These are phyloP conservation scores for Delphinapterus leucas DNA, from an alignment of 2,113 vertebrate species.

Conservation along the genomic window DNA sequence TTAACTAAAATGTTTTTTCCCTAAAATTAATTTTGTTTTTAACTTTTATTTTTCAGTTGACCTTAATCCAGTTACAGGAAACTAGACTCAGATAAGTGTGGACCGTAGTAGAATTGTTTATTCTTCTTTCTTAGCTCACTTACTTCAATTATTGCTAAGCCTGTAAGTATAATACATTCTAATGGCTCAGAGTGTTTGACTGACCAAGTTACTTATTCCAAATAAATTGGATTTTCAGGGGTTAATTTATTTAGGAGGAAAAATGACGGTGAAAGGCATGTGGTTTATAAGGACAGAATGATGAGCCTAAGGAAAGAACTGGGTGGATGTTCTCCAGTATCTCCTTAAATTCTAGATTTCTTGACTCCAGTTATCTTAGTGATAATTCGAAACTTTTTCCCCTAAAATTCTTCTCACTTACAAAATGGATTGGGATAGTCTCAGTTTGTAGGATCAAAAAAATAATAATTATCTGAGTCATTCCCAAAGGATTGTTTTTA, in stretches of 20 bases:
- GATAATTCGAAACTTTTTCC: neutral
- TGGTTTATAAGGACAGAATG: neutral
- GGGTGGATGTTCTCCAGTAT: neutral
- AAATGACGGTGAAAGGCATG: neutral
- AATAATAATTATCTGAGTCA: neutral
- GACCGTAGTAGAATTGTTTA: neutral
- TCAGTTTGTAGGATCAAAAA: neutral
- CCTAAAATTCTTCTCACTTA: neutral
- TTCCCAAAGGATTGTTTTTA: slow-evolving; percentile 18
- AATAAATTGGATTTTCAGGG: neutral
- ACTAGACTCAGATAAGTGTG: neutral
- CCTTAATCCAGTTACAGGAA: neutral
- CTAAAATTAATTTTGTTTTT: neutral
- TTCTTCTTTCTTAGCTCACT: neutral
- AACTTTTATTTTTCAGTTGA: neutral
- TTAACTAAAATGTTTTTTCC: neutral
- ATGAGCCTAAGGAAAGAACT: neutral
- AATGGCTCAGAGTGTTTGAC: neutral
- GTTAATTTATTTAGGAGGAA: neutral
- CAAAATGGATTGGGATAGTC: neutral
- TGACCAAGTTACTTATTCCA: neutral
- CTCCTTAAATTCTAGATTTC: neutral
- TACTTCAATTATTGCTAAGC: neutral
- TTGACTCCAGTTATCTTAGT: neutral
- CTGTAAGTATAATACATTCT: neutral